Percentiles rank a stretch among this genome's conserved stretches.
phyloP scores from a whole-genome alignment of 1,140 invertebrate genomes.

The Physella acuta region DNA sequence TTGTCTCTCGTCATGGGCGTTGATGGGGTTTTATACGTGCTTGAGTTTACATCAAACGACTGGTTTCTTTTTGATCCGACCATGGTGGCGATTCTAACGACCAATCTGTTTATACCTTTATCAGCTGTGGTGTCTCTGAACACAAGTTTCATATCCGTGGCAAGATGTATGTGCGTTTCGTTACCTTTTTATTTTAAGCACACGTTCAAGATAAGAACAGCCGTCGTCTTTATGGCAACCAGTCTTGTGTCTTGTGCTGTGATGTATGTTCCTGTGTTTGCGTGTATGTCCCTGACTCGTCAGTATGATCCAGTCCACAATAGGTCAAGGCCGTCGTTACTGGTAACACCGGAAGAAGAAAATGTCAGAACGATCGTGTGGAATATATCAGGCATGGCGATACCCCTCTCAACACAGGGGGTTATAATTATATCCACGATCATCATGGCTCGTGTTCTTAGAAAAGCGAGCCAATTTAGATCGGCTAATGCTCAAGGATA shows the following conservation, averaged over 20 bases:
- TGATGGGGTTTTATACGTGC: background rate
- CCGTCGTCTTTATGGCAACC: background rate
- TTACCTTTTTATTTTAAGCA: constrained; percentile 4
- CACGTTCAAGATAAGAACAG: background rate
- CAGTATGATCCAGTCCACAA: background rate
- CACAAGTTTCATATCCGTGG: background rate
- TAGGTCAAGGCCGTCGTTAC: background rate
- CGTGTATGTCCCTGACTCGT: background rate
- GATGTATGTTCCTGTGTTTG: constrained; percentile 3
- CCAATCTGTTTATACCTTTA: background rate
- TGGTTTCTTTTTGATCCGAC: background rate
- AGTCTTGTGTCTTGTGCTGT: background rate
- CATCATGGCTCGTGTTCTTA: background rate
- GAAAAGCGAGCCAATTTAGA: background rate
- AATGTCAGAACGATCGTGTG: background rate
- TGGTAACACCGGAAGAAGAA: background rate
- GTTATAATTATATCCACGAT: constrained; percentile 1
- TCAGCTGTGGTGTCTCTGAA: background rate
- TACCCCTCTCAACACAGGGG: background rate
- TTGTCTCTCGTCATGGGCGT: background rate
- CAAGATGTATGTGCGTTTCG: background rate
- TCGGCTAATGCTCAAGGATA: too few species aligned
- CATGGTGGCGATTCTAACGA: background rate
- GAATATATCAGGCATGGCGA: background rate
- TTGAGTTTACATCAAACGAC: background rate